These are phyloP conservation scores for Herpailurus yagouaroundi DNA, from an alignment of 2,113 vertebrate species.

Conservation along the genomic window DNA sequence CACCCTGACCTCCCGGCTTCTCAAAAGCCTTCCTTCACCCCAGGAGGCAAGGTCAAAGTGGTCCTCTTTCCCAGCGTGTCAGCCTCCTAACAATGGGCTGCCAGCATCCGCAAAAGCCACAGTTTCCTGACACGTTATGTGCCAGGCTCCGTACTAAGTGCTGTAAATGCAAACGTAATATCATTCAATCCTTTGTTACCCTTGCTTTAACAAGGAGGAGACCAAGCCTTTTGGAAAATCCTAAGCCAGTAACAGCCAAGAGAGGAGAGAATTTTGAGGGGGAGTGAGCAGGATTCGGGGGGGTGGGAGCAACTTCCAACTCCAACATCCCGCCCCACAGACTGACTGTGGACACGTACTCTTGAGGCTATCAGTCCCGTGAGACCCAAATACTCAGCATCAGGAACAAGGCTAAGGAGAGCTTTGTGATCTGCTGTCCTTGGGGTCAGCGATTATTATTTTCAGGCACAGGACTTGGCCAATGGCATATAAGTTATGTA, in stretches of 20 bases:
- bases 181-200: neutral
- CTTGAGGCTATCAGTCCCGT: neutral
- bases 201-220: neutral
- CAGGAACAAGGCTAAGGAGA: neutral
- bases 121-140: neutral
- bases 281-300: neutral
- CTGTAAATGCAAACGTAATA: rapidly evolving
- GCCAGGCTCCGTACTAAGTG: neutral
- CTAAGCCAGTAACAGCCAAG: neutral
- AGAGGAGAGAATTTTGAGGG: neutral
- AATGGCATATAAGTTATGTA: neutral
- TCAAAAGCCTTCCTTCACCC: neutral
- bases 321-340: neutral
- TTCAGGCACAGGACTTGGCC: neutral
- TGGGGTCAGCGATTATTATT: neutral
- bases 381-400: neutral
- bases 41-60: neutral
- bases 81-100: neutral
- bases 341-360: neutral
- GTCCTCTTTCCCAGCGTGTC: too few species aligned
- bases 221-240: neutral
- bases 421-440: neutral
- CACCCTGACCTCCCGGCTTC: neutral
- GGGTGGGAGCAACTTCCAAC: neutral
- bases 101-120: neutral